These are phyloP conservation scores for Microcebus jonahi DNA, from an alignment of 2,113 vertebrate genomes.

Conservation along the genomic window DNA sequence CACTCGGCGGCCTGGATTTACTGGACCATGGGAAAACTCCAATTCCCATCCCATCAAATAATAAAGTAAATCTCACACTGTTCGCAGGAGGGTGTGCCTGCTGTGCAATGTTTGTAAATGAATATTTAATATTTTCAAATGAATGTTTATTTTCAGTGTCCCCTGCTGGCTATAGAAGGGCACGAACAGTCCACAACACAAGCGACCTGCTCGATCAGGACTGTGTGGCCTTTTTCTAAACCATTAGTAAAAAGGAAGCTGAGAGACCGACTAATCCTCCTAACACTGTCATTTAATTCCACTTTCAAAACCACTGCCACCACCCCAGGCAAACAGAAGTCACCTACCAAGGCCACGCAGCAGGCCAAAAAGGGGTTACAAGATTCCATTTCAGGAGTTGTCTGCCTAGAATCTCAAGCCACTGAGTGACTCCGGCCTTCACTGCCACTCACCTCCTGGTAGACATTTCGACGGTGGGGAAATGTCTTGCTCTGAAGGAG, in stretches of 20 bases:
- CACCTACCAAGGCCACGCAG: neutral
- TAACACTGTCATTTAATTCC: conserved; percentile 1
- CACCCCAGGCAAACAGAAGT: neutral
- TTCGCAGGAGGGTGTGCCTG: neutral
- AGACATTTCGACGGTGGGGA: neutral
- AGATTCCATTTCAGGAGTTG: neutral
- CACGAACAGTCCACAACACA: neutral
- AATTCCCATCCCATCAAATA: neutral
- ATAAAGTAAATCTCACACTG: neutral
- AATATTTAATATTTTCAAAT: conserved; percentile 65
- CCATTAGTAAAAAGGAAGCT: conserved; percentile 20
- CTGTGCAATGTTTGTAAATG: conserved; percentile 4
- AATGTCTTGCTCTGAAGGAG: neutral
- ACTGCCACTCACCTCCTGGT: neutral
- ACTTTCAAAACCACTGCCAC: neutral
- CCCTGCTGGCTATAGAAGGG: conserved; percentile 8
- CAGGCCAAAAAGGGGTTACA: neutral
- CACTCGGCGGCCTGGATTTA: neutral
- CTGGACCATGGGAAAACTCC: neutral
- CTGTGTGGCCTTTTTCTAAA: neutral
- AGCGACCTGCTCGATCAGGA: neutral
- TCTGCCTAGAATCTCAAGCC: neutral
- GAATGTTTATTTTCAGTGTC: conserved; percentile 28
- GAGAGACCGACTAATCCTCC: neutral
- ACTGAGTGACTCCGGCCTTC: neutral